Percentiles rank a stretch among this genome's conserved stretches.
Conservation (phyloP, 2,113 vertebrate species). For the Anoplopoma fimbria region DNA sequence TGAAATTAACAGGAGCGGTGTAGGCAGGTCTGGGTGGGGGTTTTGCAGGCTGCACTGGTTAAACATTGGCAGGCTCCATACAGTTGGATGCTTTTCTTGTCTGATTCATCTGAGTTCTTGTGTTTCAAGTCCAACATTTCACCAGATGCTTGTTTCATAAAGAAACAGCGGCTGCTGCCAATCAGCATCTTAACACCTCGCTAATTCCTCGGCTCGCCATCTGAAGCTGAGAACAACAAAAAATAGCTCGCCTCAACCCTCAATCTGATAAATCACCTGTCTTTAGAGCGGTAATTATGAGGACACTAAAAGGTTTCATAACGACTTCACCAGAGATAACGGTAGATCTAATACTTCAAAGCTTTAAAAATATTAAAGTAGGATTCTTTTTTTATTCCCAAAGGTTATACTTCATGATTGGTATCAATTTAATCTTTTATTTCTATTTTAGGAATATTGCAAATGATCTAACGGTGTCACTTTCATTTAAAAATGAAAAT, state of each 20-base stretch:
- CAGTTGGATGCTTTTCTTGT: slow-evolving; percentile 49
- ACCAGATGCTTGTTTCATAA: slow-evolving; percentile 69
- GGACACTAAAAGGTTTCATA: background rate
- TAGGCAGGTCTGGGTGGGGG: slow-evolving; percentile 11
- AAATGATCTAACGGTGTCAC: slow-evolving; percentile 5
- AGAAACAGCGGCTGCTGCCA: slow-evolving; percentile 60
- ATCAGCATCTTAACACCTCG: slow-evolving; percentile 46
- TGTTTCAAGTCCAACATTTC: slow-evolving; percentile 60
- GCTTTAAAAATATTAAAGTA: background rate
- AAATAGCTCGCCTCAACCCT: background rate
- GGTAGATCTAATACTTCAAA: slow-evolving; percentile 12
- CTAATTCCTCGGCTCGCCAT: slow-evolving; percentile 20
- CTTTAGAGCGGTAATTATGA: slow-evolving; percentile 1
- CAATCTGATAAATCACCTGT: slow-evolving; percentile 6
- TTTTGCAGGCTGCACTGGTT: slow-evolving; percentile 13
- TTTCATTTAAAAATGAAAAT: background rate
- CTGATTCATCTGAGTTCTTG: slow-evolving; percentile 75
- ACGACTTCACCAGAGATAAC: slow-evolving; percentile 2
- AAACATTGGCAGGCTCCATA: slow-evolving; percentile 47
- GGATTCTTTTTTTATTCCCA: background rate
- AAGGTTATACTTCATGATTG: slow-evolving; percentile 1
- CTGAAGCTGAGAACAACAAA: slow-evolving; percentile 23
- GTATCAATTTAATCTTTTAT: slow-evolving; percentile 1
- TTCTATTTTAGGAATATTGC: slow-evolving; percentile 9
- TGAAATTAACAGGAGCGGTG: slow-evolving; percentile 46